These are phyloP conservation scores for Myocastor coypus DNA, from an alignment of 2,113 vertebrate genomes.

Conservation along the genomic window DNA sequence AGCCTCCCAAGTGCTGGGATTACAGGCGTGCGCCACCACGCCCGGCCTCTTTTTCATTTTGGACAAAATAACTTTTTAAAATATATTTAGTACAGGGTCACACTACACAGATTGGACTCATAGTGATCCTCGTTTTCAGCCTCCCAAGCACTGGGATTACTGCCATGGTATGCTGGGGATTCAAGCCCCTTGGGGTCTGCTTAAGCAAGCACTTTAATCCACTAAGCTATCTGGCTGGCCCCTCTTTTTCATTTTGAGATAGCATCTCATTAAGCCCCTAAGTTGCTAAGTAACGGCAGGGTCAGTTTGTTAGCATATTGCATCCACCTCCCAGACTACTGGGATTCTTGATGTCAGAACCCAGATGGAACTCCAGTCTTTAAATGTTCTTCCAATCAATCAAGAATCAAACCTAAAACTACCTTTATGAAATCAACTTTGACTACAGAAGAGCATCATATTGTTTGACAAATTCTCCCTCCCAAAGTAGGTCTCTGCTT, in stretches of 20 bases:
- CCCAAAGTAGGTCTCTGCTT: not conserved
- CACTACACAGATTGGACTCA: too few relatives aligned
- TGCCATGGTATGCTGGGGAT: too few relatives aligned
- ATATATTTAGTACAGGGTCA: too few relatives aligned
- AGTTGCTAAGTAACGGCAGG: not conserved
- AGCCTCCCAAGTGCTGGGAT: too few relatives aligned
- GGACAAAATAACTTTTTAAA: too few relatives aligned
- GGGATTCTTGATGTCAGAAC: not conserved
- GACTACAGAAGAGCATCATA: not conserved
- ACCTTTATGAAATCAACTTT: not conserved
- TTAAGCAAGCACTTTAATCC: too few relatives aligned
- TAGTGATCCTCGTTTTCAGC: too few relatives aligned
- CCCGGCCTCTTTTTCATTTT: too few relatives aligned
- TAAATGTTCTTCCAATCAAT: not conserved
- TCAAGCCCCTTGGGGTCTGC: too few relatives aligned
- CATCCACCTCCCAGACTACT: not conserved
- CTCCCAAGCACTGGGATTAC: too few relatives aligned
- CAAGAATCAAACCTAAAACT: not conserved
- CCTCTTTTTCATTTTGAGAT: not conserved
- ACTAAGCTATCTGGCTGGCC: not conserved
- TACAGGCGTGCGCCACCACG: too few relatives aligned
- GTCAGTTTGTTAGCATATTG: not conserved
- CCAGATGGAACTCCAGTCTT: not conserved
- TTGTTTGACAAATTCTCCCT: not conserved
- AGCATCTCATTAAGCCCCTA: not conserved